Evolutionary conservation across 2,888 invertebrate genomes (phyloP).

Genomic region (Mythimna impura): DNA sequence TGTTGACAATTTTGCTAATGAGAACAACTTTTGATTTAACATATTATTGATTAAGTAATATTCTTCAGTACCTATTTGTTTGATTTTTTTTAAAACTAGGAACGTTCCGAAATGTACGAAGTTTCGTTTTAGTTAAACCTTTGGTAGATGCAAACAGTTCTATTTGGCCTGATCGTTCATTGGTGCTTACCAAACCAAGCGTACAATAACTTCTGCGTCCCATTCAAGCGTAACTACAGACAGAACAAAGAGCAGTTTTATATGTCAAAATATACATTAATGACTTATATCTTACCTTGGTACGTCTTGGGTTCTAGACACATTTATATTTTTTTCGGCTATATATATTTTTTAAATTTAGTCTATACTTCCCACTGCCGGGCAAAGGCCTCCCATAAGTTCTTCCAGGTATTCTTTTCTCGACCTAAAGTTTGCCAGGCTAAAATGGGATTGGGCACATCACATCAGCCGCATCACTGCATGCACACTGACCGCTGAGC

Average conservation of each 20-base stretch:
- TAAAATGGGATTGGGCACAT: too few species aligned
- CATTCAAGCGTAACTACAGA: constrained; percentile 11
- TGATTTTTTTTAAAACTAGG: background rate
- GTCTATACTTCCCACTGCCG: too few species aligned
- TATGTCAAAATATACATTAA: constrained; percentile 14
- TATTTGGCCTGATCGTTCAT: background rate
- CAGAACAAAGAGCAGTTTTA: constrained; percentile 29
- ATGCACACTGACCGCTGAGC: too few species aligned
- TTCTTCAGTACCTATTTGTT: too few species aligned
- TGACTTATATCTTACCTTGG: background rate
- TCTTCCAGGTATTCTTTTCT: too few species aligned
- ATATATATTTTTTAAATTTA: too few species aligned
- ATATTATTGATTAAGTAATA: too few species aligned
- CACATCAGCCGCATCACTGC: too few species aligned
- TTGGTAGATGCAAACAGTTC: background rate
- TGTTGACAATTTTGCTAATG: background rate
- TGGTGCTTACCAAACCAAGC: constrained; percentile 9
- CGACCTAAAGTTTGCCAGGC: too few species aligned
- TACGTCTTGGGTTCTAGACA: background rate
- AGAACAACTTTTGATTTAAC: background rate
- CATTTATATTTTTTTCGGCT: background rate
- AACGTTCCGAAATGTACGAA: background rate
- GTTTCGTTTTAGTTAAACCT: background rate
- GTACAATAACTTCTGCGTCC: constrained; percentile 1
- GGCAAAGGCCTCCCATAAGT: too few species aligned